Evolutionary conservation across 2,113 vertebrate genomes (phyloP).

Genomic region (Struthio camelus): DNA sequence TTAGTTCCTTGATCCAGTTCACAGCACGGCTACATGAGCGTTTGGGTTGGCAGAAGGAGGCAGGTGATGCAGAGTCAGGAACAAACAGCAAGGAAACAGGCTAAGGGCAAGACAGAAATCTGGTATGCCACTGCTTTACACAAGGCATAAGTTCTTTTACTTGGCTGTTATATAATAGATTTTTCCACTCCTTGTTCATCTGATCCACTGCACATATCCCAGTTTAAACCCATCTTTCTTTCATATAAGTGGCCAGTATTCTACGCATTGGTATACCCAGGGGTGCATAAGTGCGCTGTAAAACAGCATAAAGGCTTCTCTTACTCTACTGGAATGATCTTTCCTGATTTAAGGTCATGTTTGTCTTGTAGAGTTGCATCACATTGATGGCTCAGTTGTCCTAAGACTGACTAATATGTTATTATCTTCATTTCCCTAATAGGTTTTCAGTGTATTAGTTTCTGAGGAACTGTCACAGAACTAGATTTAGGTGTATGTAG

Average conservation of each 20-base stretch:
- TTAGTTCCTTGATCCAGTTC: neutral
- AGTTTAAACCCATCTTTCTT: neutral
- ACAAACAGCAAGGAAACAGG: neutral
- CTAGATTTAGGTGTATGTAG: constrained; percentile 28
- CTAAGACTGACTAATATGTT: constrained; percentile 24
- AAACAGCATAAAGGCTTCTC: neutral
- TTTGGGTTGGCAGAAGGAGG: neutral
- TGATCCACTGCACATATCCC: neutral
- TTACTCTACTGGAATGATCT: neutral
- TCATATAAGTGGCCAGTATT: neutral
- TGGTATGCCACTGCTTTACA: neutral
- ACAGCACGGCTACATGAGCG: neutral
- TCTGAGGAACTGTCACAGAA: constrained; percentile 27
- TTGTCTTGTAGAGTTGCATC: constrained; percentile 32
- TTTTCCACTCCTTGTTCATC: neutral
- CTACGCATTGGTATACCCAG: neutral
- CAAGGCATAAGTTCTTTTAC: neutral
- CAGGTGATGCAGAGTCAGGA: neutral
- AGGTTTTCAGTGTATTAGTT: constrained; percentile 43
- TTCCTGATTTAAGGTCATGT: constrained; percentile 48
- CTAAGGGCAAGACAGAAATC: neutral
- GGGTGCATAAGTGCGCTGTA: neutral
- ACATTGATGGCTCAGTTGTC: neutral
- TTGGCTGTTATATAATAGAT: neutral
- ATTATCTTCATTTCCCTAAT: constrained; percentile 57